Evolutionary conservation across 2,113 vertebrate species (phyloP), one percentile per base, ranked within the genome.

Genomic region (Phylloscopus whistleri): DNA sequence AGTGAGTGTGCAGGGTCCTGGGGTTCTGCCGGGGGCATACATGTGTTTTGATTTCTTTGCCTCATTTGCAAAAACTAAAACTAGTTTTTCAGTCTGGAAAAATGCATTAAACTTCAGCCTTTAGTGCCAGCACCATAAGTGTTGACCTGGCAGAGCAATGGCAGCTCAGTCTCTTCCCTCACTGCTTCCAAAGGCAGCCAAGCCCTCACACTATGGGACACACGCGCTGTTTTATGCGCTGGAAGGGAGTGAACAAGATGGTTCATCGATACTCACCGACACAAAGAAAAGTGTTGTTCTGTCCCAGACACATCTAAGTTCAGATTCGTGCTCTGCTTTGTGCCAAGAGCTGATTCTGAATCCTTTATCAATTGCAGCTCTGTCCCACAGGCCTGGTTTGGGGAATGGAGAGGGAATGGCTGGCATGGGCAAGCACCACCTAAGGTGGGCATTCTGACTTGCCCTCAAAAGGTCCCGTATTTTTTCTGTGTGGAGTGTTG

Each of bases 401-500:
- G 63, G 56, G 13, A 26, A 30, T 1, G 43, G 58, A 28, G 41
- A 44, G 17, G 35, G 78, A 85, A 64, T 6, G 58, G 35, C 15
- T 21, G 73, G 4, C 24, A 9, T 1, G 21, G 73, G 12, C 0
- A 3, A 33, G 33, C 7, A 2, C 11, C 0, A 3, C 28, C 37
- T 37, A 46, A n/a, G 24, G 24, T 5, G 4, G 14, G 20, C 7
- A 15, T 64, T 72, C 2, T 1, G 33, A 48, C 18, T 7, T 1
- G 1, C 41, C 12, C 48, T 22, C 56, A 31, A 5, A 72, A 6
- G 3, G 5, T 35, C 27, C 21, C 0, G 0, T 6, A 6, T 14
- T n/a, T 69, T 43, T 37, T 9, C 10, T 13, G 2, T 31, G 21
- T 43, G 11, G 24, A 53, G 11, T 16, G 10, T 17, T 49, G 18